Conservation (phyloP, 2,888 invertebrate genomes). For the Macaria notata region DNA sequence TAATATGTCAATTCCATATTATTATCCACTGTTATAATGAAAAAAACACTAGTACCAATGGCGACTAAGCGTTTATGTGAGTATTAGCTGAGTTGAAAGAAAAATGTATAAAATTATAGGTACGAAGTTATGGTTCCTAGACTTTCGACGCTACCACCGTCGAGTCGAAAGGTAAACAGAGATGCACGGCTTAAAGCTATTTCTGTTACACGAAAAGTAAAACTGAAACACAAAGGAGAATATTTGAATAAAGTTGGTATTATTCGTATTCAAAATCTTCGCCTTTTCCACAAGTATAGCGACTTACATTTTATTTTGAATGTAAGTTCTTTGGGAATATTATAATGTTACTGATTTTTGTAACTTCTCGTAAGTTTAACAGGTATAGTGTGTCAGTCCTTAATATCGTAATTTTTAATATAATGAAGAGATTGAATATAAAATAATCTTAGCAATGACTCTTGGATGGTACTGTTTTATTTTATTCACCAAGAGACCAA, state of each 20-base stretch:
- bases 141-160: neutral
- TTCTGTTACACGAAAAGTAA: constrained; percentile 11
- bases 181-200: constrained; percentile 10
- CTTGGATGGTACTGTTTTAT: too few species aligned
- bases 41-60: too few species aligned
- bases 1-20: too few species aligned
- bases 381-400: too few species aligned
- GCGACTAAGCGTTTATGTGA: too few species aligned
- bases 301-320: constrained; percentile 48
- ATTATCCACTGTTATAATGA: too few species aligned
- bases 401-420: too few species aligned
- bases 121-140: neutral
- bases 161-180: constrained; percentile 1
- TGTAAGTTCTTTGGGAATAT: neutral
- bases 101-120: neutral
- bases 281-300: constrained; percentile 35
- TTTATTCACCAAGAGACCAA: too few species aligned
- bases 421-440: too few species aligned
- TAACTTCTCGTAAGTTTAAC: too few species aligned
- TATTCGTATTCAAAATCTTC: constrained; percentile 18
- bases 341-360: too few species aligned
- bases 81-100: neutral
- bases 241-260: constrained; percentile 24
- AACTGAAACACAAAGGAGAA: constrained; percentile 18
- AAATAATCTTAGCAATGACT: too few species aligned